Conservation (phyloP, 2,113 vertebrate genomes). For the Calonectris borealis region DNA sequence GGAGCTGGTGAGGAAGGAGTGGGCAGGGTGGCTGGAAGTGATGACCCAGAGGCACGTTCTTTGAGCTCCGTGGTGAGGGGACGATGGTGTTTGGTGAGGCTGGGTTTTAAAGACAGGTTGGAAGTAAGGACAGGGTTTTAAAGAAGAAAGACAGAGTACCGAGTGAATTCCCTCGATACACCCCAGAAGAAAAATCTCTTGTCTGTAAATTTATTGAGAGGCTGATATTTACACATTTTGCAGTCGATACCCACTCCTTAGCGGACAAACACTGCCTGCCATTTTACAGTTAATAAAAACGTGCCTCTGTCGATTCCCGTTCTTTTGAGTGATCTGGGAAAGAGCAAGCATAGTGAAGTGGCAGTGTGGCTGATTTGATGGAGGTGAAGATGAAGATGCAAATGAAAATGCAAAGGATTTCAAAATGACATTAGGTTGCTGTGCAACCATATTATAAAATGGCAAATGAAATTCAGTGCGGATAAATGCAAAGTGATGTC, state of each 20-base stretch:
- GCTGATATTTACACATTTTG: conserved; percentile 19
- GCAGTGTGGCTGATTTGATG: neutral
- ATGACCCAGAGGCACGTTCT: neutral
- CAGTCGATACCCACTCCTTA: neutral
- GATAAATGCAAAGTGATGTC: conserved; percentile 33
- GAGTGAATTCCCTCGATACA: neutral
- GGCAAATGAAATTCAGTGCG: neutral
- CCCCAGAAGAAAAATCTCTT: neutral
- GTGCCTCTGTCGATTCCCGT: neutral
- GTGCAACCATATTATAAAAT: conserved; percentile 22
- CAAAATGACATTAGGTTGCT: conserved; percentile 28
- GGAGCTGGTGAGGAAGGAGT: neutral
- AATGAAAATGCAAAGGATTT: conserved; percentile 27
- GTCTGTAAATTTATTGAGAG: neutral
- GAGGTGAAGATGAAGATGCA: conserved; percentile 21
- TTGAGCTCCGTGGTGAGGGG: neutral
- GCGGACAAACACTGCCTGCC: neutral
- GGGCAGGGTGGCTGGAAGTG: neutral
- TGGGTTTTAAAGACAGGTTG: neutral
- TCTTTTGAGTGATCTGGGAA: neutral
- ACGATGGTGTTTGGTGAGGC: neutral
- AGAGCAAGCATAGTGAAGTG: neutral
- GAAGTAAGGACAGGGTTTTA: neutral
- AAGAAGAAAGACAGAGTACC: neutral
- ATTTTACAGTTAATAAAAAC: conserved; percentile 4